Conservation (phyloP, 2,888 invertebrate genomes). For the Dascillus cervinus region DNA sequence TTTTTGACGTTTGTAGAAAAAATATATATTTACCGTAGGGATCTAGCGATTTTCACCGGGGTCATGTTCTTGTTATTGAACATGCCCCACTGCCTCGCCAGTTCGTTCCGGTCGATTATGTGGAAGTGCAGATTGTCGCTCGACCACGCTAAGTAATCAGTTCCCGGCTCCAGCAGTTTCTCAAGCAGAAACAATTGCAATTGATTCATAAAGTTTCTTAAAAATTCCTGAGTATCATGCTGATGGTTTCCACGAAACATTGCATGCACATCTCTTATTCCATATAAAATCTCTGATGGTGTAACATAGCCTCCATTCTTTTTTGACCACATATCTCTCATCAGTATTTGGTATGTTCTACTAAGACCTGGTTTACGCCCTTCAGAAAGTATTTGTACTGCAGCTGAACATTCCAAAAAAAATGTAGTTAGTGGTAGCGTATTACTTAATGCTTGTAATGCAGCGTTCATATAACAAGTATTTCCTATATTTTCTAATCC, state of each 20-base stretch:
- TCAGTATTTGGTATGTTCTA: slow-evolving; percentile 75
- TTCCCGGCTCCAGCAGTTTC: no score
- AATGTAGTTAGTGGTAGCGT: slow-evolving; percentile 84
- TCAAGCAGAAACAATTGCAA: no score
- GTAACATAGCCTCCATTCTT: slow-evolving; percentile 76
- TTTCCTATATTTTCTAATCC: slow-evolving; percentile 95
- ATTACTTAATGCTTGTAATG: slow-evolving; percentile 90
- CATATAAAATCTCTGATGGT: slow-evolving; percentile 55
- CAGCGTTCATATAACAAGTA: slow-evolving; percentile 98
- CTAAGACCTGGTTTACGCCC: slow-evolving; percentile 64
- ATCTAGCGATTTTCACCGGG: no score
- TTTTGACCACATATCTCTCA: slow-evolving; percentile 85
- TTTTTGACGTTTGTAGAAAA: no score
- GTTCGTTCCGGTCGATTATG: no score
- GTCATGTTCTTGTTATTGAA: no score
- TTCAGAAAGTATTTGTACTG: slow-evolving; percentile 48
- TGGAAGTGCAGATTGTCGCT: no score
- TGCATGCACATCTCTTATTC: slow-evolving; percentile 62
- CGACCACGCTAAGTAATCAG: no score
- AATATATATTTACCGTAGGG: no score
- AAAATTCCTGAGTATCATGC: slow-evolving; percentile 97
- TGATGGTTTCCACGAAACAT: slow-evolving; percentile 96
- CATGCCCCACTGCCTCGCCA: no score
- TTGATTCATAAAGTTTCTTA: slow-evolving; percentile 97
- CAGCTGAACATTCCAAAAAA: slow-evolving; percentile 77